A percentile compares a stretch with the other conserved stretches of the same genome.
phyloP scores from a whole-genome alignment of 1,140 invertebrate species.

The Drosophila melanica region DNA sequence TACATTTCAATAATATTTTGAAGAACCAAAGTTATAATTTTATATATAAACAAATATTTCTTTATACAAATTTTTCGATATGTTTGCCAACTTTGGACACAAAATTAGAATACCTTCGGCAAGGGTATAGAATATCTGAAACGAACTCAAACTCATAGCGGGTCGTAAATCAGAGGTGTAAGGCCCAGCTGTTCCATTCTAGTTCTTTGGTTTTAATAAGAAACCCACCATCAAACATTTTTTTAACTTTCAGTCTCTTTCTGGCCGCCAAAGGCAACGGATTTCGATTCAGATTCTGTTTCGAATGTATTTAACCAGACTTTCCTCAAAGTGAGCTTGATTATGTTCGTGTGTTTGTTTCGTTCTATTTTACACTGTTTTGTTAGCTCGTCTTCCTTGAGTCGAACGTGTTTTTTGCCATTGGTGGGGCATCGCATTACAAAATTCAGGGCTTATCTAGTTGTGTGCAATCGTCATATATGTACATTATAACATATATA shows the following conservation, averaged over 20 bases:
- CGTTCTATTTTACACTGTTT: neutral
- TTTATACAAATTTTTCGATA: too few species aligned
- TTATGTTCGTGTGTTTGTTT: constrained; percentile 1
- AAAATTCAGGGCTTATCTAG: constrained; percentile 13
- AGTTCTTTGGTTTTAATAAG: neutral
- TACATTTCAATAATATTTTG: too few species aligned
- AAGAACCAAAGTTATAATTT: too few species aligned
- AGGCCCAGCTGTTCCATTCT: neutral
- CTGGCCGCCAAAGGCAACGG: constrained; percentile 44
- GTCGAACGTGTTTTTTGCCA: constrained; percentile 7
- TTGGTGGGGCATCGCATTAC: constrained; percentile 32
- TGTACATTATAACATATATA: too few species aligned
- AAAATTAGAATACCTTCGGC: too few species aligned
- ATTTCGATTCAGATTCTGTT: constrained; percentile 38
- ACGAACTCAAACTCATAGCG: constrained; percentile 26
- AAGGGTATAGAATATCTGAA: constrained; percentile 11
- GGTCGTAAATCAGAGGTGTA: constrained; percentile 34
- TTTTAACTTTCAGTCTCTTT: constrained; percentile 54
- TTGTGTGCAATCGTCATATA: neutral
- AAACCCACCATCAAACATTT: constrained; percentile 22
- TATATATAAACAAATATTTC: too few species aligned
- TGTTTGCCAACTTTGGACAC: too few species aligned
- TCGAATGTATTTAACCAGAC: constrained; percentile 2
- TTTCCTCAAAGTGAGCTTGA: constrained; percentile 13
- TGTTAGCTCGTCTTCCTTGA: constrained; percentile 34